Conservation (phyloP, 2,888 invertebrate genomes). For the Oscheius sp. region DNA sequence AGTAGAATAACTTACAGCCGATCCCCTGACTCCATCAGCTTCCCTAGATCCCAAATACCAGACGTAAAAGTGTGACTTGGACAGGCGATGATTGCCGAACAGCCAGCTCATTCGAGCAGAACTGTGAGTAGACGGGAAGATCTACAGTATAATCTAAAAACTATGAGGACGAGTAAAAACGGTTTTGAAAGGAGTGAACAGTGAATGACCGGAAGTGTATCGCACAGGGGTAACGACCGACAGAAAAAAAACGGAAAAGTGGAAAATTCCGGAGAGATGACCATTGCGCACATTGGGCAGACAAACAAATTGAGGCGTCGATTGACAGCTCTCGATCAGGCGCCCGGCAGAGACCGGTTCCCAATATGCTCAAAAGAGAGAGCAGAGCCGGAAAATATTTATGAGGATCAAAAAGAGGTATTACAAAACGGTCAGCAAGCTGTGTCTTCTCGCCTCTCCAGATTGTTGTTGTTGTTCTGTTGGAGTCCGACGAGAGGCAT, state of each 20-base stretch:
- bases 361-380: not conserved
- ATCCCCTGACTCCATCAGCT: constrained; percentile 87
- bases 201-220: not conserved
- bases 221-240: not conserved
- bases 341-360: constrained; percentile 19
- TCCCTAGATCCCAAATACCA: constrained; percentile 91
- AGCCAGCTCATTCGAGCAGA: constrained; percentile 53
- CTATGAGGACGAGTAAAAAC: not conserved
- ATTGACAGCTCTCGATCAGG: constrained; percentile 35
- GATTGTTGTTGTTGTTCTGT: not conserved
- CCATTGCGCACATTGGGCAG: constrained; percentile 23
- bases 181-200: not conserved
- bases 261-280: constrained; percentile 29
- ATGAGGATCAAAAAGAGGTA: constrained; percentile 1
- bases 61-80: constrained; percentile 77
- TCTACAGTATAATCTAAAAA: not conserved
- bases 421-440: not conserved
- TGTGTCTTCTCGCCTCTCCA: constrained; percentile 10
- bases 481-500: not conserved
- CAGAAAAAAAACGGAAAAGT: constrained; percentile 16
- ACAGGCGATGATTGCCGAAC: constrained; percentile 55
- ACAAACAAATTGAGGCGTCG: constrained; percentile 32
- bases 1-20: constrained; percentile 71
- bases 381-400: constrained; percentile 18
- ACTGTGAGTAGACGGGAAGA: not conserved